A percentile compares a stretch with the other conserved stretches of the same genome.
These are phyloP conservation scores for Halocynthia aurantium DNA, from an alignment of 23 tunicate genomes.

Conservation along the genomic window DNA sequence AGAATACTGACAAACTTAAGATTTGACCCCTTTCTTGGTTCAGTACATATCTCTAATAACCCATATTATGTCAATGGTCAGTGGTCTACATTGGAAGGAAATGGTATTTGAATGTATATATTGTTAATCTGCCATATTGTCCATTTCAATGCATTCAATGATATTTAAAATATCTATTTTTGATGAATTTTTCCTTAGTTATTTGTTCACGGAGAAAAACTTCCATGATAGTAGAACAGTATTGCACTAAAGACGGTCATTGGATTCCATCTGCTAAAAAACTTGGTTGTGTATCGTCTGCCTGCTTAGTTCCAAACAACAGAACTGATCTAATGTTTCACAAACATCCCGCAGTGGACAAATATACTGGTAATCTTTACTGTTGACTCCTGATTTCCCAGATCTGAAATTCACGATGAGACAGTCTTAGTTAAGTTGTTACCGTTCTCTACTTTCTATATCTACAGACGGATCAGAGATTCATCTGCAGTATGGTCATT, in stretches of 20 bases:
- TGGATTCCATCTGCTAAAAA: constrained; percentile 41
- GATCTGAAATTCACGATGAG: too few species aligned
- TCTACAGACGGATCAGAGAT: too few species aligned
- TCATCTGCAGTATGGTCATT: constrained; percentile 1
- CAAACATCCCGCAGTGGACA: not conserved
- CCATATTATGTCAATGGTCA: not conserved
- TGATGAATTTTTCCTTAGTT: constrained; percentile 6
- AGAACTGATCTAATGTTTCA: constrained; percentile 15
- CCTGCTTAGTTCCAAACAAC: constrained; percentile 20
- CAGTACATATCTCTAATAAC: not conserved
- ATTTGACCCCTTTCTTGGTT: not conserved
- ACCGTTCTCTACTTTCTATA: too few species aligned
- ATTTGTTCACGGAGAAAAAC: constrained; percentile 8
- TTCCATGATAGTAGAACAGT: not conserved
- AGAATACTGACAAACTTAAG: not conserved
- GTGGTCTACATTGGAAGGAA: not conserved
- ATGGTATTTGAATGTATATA: not conserved
- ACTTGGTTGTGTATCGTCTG: constrained; percentile 25
- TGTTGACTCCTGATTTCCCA: not conserved
- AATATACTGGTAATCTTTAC: not conserved
- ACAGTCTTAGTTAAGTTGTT: too few species aligned
- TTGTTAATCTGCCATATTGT: not conserved
- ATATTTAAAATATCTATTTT: not conserved
- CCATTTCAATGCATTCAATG: not conserved
- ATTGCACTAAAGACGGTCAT: constrained; percentile 30